A percentile compares a stretch with the other conserved stretches of the same genome.
These are phyloP conservation scores for Operophtera brumata DNA, from an alignment of 2,888 invertebrate species.

Conservation along the genomic window DNA sequence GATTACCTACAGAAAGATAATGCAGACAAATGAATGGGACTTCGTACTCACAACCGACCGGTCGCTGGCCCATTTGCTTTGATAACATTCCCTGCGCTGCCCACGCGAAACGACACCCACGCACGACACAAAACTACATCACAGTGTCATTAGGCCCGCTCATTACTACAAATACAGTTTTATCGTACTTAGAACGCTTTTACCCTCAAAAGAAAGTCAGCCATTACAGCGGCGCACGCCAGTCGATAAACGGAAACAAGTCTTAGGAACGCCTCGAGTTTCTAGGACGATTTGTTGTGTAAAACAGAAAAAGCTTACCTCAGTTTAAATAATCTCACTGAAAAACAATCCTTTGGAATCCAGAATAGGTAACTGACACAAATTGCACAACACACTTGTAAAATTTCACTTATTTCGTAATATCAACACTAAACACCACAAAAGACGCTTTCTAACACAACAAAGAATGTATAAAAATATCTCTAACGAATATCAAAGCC, in stretches of 20 bases:
- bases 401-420: conserved; percentile 64
- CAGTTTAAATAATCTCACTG: conserved; percentile 56
- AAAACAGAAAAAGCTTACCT: conserved; percentile 55
- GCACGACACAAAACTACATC: conserved; percentile 46
- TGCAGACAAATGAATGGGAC: conserved; percentile 15
- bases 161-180: conserved; percentile 31
- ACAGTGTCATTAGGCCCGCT: conserved; percentile 35
- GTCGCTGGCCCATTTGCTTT: conserved; percentile 39
- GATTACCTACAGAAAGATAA: conserved; percentile 7
- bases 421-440: conserved; percentile 71
- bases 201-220: conserved; percentile 71
- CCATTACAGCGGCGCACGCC: conserved; percentile 74
- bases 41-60: conserved; percentile 31
- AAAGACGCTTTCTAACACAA: conserved; percentile 68
- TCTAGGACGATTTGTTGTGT: conserved; percentile 28
- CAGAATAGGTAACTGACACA: conserved; percentile 65
- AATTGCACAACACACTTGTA: conserved; percentile 72
- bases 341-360: conserved; percentile 71
- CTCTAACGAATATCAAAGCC: conserved; percentile 61
- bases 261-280: conserved; percentile 68
- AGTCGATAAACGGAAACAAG: conserved; percentile 79
- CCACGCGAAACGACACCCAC: conserved; percentile 61
- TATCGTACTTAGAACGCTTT: conserved; percentile 42
- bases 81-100: conserved; percentile 55
- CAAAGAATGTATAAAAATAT: conserved; percentile 66